phyloP scores from a whole-genome alignment of 2,113 vertebrate genomes.

The Myotis brandtii region DNA sequence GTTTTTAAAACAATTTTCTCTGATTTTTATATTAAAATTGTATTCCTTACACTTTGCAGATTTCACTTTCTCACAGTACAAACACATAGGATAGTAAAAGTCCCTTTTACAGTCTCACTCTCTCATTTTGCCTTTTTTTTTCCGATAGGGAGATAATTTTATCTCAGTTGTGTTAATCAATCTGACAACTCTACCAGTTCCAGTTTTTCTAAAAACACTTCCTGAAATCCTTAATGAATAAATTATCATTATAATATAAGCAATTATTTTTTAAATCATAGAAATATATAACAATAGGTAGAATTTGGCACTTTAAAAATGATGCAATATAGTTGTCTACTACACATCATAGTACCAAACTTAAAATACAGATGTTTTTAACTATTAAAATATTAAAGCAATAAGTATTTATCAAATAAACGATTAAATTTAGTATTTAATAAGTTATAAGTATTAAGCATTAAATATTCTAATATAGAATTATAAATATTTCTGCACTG shows the following conservation, averaged over 20 bases:
- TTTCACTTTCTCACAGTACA: constrained; percentile 5
- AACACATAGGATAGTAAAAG: not conserved
- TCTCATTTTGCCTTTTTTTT: not conserved
- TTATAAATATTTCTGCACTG: not conserved
- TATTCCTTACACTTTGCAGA: constrained; percentile 2
- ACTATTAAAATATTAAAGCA: not conserved
- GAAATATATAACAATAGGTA: not conserved
- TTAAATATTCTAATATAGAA: not conserved
- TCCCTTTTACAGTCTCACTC: not conserved
- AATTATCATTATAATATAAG: not conserved
- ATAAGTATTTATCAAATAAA: not conserved
- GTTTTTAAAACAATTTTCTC: not conserved
- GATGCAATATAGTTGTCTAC: not conserved
- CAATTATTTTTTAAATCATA: not conserved
- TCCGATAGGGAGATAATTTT: not conserved
- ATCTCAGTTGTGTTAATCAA: not conserved
- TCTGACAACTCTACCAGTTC: not conserved
- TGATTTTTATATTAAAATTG: not conserved
- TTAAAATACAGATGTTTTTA: constrained; percentile 39
- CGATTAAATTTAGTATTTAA: not conserved
- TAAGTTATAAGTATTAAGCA: not conserved
- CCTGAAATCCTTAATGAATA: not conserved
- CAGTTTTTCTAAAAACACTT: constrained; percentile 22
- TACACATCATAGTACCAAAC: not conserved
- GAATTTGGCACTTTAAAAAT: not conserved